Percentiles rank a stretch among this genome's conserved stretches.
Evolutionary conservation across 2,113 vertebrate genomes (phyloP).

Genomic region (human (Homo sapiens)): DNA sequence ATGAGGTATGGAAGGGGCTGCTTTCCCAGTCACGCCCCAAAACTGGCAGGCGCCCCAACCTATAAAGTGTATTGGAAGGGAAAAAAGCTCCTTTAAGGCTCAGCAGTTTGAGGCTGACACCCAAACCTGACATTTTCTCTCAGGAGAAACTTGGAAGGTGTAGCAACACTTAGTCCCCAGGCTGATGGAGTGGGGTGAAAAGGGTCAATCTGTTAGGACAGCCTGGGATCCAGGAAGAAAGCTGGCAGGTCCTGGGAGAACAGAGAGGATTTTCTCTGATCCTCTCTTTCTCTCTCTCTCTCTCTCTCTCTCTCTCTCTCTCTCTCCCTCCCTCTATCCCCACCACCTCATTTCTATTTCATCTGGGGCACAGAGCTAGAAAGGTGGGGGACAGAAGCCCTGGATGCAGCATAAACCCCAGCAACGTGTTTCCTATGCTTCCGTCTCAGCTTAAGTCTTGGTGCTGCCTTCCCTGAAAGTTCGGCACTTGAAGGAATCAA

Average conservation of each 20-base stretch:
- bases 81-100: neutral
- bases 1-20: accelerated
- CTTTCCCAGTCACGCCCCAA: neutral
- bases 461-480: conserved; percentile 41
- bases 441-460: neutral
- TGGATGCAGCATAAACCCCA: accelerated
- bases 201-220: neutral
- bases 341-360: neutral
- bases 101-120: neutral
- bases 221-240: neutral
- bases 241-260: neutral
- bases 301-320: neutral
- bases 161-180: neutral
- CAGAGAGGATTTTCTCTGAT: too few relatives aligned
- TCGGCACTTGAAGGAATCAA: conserved; percentile 68
- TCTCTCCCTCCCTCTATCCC: neutral
- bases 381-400: neutral
- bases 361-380: neutral
- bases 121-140: neutral
- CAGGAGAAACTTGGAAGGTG: neutral
- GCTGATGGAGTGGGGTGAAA: neutral
- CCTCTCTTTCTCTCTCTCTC: too few relatives aligned
- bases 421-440: neutral
- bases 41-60: neutral
- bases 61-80: neutral